These are phyloP conservation scores for Protodeltote pygarga DNA, from an alignment of 2,888 invertebrate genomes.

Conservation along the genomic window DNA sequence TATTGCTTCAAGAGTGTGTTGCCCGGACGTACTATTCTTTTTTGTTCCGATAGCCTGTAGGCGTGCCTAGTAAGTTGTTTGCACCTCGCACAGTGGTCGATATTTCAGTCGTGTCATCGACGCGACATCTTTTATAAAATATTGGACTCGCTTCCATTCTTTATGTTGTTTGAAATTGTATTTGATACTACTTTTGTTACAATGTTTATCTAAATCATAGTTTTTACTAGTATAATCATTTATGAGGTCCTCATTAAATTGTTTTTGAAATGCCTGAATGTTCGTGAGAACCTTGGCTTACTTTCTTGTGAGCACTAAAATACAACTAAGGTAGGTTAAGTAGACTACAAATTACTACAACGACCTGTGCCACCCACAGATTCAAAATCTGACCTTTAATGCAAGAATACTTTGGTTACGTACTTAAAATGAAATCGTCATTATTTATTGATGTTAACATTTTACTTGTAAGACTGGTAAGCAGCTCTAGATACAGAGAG, in stretches of 20 bases:
- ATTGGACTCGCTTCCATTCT: conserved; percentile 59
- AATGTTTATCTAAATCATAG: conserved; percentile 20
- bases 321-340: conserved; percentile 3
- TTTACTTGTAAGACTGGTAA: too few species aligned
- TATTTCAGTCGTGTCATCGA: conserved; percentile 81
- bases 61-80: conserved; percentile 85
- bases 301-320: conserved; percentile 11
- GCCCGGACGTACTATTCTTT: conserved; percentile 67
- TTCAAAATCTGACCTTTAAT: background rate
- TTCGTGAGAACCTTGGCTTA: conserved; percentile 17
- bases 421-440: background rate
- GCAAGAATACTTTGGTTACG: background rate
- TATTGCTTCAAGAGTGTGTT: conserved; percentile 72
- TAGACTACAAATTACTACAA: conserved; percentile 11
- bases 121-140: conserved; percentile 62
- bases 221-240: conserved; percentile 17
- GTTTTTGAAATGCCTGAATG: background rate
- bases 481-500: too few species aligned
- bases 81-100: conserved; percentile 84
- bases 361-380: conserved; percentile 24
- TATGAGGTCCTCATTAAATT: conserved; percentile 23
- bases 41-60: conserved; percentile 78
- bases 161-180: conserved; percentile 52
- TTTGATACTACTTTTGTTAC: conserved; percentile 43
- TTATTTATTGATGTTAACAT: background rate